A percentile compares a stretch with the other conserved stretches of the same genome.
These are phyloP conservation scores for Hapalemur alaotrensis DNA, from an alignment of 2,797 vertebrate genomes.

Conservation along the genomic window DNA sequence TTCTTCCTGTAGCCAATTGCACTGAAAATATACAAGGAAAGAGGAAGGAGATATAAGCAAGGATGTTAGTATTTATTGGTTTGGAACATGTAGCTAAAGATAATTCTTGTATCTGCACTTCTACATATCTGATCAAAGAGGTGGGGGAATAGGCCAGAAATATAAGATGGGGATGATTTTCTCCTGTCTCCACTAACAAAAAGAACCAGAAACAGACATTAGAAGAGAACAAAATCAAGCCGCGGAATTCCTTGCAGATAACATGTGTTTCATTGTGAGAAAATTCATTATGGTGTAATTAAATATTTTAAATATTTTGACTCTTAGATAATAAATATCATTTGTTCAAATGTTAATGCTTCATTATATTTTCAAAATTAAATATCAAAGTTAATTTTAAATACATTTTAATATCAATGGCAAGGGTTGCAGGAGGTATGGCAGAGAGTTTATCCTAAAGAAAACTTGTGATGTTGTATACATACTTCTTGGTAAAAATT, in stretches of 20 bases:
- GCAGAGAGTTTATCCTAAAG: neutral
- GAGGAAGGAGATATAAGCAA: neutral
- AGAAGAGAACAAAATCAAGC: neutral
- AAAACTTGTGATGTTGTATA: neutral
- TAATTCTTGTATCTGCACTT: neutral
- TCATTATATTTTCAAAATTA: constrained; percentile 1
- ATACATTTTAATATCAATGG: neutral
- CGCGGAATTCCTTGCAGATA: neutral
- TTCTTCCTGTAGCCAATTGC: neutral
- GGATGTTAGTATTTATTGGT: neutral
- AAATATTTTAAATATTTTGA: constrained; percentile 7
- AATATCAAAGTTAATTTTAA: neutral
- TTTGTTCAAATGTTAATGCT: neutral
- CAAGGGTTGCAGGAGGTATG: neutral
- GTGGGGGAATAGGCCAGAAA: neutral
- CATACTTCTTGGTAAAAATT: neutral
- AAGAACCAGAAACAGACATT: neutral
- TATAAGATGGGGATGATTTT: neutral
- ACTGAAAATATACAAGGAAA: neutral
- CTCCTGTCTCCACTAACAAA: neutral
- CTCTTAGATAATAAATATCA: neutral
- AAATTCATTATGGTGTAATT: neutral
- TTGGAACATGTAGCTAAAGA: neutral
- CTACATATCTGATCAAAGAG: neutral
- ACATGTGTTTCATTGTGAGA: neutral